Percentiles rank a stretch among this genome's conserved stretches.
phyloP scores from a whole-genome alignment of 2,888 invertebrate species.

The Scelioninae gen. 2 region DNA sequence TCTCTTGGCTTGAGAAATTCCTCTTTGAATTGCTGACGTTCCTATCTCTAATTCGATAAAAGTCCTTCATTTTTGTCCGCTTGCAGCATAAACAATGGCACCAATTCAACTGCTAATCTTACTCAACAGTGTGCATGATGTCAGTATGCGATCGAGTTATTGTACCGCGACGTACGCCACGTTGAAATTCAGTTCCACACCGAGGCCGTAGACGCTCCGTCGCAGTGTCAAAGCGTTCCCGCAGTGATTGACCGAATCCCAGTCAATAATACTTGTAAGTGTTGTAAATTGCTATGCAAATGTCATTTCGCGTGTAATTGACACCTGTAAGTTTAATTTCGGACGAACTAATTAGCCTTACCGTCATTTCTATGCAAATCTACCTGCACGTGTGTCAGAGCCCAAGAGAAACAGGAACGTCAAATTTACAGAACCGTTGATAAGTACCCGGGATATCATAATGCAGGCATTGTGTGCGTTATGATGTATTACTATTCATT shows the following conservation, averaged over 20 bases:
- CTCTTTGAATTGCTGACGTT: too few relatives aligned
- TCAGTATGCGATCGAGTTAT: constrained; percentile 41
- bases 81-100: not conserved
- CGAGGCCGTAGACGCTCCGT: constrained; percentile 26
- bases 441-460: too few relatives aligned
- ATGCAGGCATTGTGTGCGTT: too few relatives aligned
- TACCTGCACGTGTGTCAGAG: not conserved
- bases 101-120: constrained; percentile 26
- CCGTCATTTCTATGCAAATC: constrained; percentile 10
- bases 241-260: constrained; percentile 24
- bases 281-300: constrained; percentile 36
- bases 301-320: constrained; percentile 12
- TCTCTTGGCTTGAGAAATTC: too few relatives aligned
- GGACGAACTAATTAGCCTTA: not conserved
- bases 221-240: constrained; percentile 43
- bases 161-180: constrained; percentile 23
- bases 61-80: too few relatives aligned
- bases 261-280: constrained; percentile 40
- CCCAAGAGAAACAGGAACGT: too few relatives aligned
- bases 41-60: too few relatives aligned
- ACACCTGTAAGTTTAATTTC: constrained; percentile 8
- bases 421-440: too few relatives aligned
- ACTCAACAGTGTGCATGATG: constrained; percentile 23
- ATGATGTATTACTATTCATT: too few relatives aligned
- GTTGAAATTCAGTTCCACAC: constrained; percentile 36